Base-by-base conservation (phyloP, 2,888 invertebrate species). In the Agrotis clavis region DNA sequence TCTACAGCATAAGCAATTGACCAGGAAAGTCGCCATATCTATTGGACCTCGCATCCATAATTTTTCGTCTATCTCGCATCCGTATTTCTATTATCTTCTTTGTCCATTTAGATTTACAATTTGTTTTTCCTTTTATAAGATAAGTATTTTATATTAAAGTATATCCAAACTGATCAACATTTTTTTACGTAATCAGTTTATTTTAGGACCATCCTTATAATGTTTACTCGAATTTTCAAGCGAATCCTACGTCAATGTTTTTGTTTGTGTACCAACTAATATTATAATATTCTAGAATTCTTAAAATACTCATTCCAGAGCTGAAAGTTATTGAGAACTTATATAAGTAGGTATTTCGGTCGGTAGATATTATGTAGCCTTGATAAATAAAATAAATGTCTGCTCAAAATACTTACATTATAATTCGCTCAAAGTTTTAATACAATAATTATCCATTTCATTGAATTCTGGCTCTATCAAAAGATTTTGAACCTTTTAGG, bases 331-430 rank as follows among this genome's bases (percentile, higher is more conserved):
- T 11, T 35, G 4, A 50, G 21, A 35, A 67, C 2, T 30, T 9
- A 11, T 65, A 18, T 0, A 0, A 50, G 9, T 1, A 41, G 41
- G 50, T 68, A 53, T 30, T 53, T 30, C 11, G 18, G 14, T 14
- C 4, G 2, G 18, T 53, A 7, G 54, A 71, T 30, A 47, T 45
- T 4, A 47, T 30, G 18, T 18, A 53, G 19, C 30, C 14, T 53
- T 68, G 41, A 21, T 18, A 53, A 53, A 45, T 51, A 19, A 53
- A 53, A 45, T 51, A 25, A n/a, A 68, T 21, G 41, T 16, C 65
- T 25, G 64, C 14, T 19, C 19, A 50, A n/a, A 19, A 9, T 19
- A 19, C n/a, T n/a, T n/a, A n/a, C n/a, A n/a, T n/a, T n/a, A n/a
- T n/a, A n/a, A n/a, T 67, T 25, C 11, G 21, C 19, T 19, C 5